These are phyloP conservation scores for Crepidodera aurea DNA, from an alignment of 2,888 invertebrate genomes.

Conservation along the genomic window DNA sequence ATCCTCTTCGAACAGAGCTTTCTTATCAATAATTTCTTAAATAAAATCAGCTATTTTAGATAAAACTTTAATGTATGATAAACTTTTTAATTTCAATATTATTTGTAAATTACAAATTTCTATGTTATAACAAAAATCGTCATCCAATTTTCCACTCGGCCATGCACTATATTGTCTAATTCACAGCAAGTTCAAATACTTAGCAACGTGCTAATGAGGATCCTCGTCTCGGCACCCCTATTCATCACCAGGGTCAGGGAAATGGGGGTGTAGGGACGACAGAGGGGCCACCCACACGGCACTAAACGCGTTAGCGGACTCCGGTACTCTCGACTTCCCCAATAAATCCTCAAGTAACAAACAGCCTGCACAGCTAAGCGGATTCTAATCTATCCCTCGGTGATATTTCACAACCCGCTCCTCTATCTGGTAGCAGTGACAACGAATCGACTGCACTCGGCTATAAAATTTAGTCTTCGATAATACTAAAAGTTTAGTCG, in stretches of 20 bases:
- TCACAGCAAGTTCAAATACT: conserved; percentile 17
- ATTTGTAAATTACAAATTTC: too few relatives aligned
- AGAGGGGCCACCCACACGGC: conserved; percentile 55
- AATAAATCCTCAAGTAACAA: conserved; percentile 59
- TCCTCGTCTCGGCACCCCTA: conserved; percentile 52
- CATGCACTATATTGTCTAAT: neutral
- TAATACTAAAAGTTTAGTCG: too few relatives aligned
- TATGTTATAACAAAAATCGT: too few relatives aligned
- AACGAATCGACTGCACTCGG: neutral
- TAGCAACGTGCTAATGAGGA: conserved; percentile 59
- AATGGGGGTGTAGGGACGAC: conserved; percentile 46
- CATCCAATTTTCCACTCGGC: too few relatives aligned
- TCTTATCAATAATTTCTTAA: too few relatives aligned
- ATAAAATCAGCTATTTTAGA: too few relatives aligned
- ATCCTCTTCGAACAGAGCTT: too few relatives aligned
- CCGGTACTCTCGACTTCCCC: conserved; percentile 53
- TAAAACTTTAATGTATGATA: too few relatives aligned
- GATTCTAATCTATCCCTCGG: conserved; percentile 61
- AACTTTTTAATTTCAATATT: too few relatives aligned
- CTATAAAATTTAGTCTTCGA: too few relatives aligned
- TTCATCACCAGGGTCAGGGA: conserved; percentile 55
- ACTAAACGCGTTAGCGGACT: conserved; percentile 59
- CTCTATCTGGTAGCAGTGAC: conserved; percentile 25
- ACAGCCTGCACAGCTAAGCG: conserved; percentile 58
- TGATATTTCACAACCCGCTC: conserved; percentile 58